Evolutionary conservation across 1,140 invertebrate genomes (phyloP).

Genomic region (Atta texana): DNA sequence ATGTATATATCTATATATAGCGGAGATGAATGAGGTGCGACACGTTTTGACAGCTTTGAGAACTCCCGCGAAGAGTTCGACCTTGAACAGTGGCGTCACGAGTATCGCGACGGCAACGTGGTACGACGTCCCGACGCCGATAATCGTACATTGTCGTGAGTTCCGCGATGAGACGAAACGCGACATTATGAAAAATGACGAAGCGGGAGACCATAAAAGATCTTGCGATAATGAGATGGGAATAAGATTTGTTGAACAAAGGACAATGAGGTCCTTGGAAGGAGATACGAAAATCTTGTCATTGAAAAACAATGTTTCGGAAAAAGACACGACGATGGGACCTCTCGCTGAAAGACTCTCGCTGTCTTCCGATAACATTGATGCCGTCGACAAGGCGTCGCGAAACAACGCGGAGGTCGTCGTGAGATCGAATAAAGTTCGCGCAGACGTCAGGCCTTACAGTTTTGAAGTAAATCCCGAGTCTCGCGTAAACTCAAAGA

Average conservation of each 20-base stretch:
- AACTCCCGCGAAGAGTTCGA: conserved; percentile 71
- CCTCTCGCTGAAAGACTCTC: neutral
- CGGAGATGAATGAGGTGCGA: conserved; percentile 79
- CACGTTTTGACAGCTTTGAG: conserved; percentile 77
- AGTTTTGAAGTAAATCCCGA: neutral
- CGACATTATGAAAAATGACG: neutral
- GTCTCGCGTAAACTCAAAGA: neutral
- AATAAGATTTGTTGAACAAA: neutral
- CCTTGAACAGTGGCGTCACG: conserved; percentile 42
- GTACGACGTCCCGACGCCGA: conserved; percentile 80
- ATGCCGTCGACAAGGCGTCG: conserved; percentile 47
- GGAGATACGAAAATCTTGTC: neutral
- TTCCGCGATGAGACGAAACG: conserved; percentile 67
- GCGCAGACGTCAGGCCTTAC: neutral
- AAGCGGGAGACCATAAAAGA: neutral
- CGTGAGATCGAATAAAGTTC: conserved; percentile 29
- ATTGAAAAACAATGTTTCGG: neutral
- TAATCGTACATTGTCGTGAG: conserved; percentile 78
- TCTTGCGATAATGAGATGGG: neutral
- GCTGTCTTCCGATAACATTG: neutral
- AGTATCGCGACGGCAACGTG: conserved; percentile 73
- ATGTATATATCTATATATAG: neutral
- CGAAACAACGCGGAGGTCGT: conserved; percentile 70
- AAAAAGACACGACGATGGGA: neutral
- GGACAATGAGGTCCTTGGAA: neutral